phyloP scores from a whole-genome alignment of 2,888 invertebrate genomes.

The Epirrhoe tristata region DNA sequence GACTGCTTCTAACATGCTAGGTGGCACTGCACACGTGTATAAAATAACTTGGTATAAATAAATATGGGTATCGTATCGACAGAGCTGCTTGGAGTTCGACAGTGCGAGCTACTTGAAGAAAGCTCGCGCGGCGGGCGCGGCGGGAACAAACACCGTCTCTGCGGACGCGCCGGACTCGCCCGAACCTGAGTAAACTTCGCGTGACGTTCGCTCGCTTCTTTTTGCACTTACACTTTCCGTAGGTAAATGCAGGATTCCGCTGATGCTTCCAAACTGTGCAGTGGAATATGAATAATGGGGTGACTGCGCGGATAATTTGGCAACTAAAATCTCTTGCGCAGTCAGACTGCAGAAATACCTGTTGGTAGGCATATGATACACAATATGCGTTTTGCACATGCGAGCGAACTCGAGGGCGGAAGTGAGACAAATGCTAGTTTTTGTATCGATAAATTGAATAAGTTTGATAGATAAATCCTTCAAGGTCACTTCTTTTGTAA shows the following conservation, averaged over 20 bases:
- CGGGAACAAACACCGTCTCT: slow-evolving; percentile 69
- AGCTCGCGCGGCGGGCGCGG: slow-evolving; percentile 67
- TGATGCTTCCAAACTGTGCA: not conserved
- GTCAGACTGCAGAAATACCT: not conserved
- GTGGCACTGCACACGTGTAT: slow-evolving; percentile 3
- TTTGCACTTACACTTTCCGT: slow-evolving; percentile 41
- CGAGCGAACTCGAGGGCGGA: slow-evolving; percentile 22
- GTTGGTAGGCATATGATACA: slow-evolving; percentile 21
- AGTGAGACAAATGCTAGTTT: slow-evolving; percentile 23
- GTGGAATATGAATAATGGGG: too few species aligned
- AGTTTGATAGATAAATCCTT: not conserved
- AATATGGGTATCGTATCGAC: slow-evolving; percentile 59
- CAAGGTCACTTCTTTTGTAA: not conserved
- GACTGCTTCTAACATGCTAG: slow-evolving; percentile 12
- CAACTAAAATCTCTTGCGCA: not conserved
- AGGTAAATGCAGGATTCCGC: slow-evolving; percentile 12
- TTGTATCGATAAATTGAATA: slow-evolving; percentile 18
- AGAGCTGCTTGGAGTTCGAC: slow-evolving; percentile 85
- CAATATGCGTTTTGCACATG: slow-evolving; percentile 19
- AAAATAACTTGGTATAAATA: slow-evolving; percentile 34
- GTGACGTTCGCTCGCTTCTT: slow-evolving; percentile 41
- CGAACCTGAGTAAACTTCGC: slow-evolving; percentile 73
- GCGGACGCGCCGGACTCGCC: slow-evolving; percentile 81
- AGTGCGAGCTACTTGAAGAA: slow-evolving; percentile 80
- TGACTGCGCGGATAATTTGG: not conserved